Conservation (phyloP, 1,140 invertebrate genomes). For the Trigoniulus corallinus region DNA sequence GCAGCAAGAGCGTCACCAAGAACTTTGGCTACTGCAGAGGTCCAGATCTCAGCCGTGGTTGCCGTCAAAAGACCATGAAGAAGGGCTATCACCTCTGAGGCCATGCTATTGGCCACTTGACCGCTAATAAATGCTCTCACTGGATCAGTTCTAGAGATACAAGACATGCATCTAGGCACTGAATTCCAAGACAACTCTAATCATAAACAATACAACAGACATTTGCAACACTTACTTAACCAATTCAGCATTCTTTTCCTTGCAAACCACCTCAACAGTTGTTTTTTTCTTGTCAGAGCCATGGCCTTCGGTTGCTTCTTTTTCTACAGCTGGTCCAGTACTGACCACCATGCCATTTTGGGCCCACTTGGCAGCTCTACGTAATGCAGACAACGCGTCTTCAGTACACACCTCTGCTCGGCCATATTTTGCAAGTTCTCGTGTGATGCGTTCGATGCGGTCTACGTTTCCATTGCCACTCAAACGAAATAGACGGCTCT, state of each 20-base stretch:
- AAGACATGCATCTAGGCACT: no score
- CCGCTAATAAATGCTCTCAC: conserved; percentile 29
- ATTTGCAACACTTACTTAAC: conserved; percentile 17
- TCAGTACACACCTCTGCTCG: conserved; percentile 25
- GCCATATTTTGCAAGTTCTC: conserved; percentile 23
- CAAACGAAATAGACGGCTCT: conserved; percentile 22
- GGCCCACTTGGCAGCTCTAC: conserved; percentile 26
- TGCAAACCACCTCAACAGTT: conserved; percentile 21
- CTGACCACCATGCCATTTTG: conserved; percentile 26
- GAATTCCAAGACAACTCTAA: not conserved
- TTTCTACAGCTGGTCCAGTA: conserved; percentile 25
- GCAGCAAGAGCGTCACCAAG: conserved; percentile 22
- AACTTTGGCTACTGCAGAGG: conserved; percentile 23
- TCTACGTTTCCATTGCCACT: conserved; percentile 23
- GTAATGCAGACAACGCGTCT: conserved; percentile 21
- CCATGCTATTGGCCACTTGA: conserved; percentile 29
- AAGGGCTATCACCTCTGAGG: conserved; percentile 26
- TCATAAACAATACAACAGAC: not conserved
- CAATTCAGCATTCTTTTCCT: conserved; percentile 26
- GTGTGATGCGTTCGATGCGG: conserved; percentile 23
- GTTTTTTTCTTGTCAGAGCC: conserved; percentile 22
- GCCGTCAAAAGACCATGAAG: conserved; percentile 23
- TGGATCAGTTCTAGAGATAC: conserved; percentile 21
- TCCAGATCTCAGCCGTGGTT: conserved; percentile 21
- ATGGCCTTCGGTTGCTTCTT: conserved; percentile 12